Evolutionary conservation across 2,888 invertebrate genomes (phyloP).

Genomic region (Carabus problematicus): DNA sequence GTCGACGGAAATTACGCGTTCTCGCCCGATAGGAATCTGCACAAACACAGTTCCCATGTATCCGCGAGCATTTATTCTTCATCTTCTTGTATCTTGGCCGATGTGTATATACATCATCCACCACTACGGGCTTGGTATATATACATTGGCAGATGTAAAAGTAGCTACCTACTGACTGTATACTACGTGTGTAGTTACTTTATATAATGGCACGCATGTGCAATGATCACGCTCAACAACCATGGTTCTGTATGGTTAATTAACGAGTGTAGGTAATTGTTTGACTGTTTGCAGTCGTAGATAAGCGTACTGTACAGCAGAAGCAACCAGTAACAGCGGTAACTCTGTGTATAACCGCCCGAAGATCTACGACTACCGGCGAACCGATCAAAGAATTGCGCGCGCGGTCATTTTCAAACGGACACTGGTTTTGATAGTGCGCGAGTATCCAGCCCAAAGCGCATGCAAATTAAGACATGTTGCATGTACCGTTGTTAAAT

Average conservation of each 20-base stretch:
- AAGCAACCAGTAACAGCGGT: slow-evolving; percentile 2
- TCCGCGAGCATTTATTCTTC: too few species aligned
- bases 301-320: slow-evolving; percentile 21
- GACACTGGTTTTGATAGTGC: slow-evolving; percentile 36
- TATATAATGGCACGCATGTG: background rate
- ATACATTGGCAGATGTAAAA: too few species aligned
- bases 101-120: too few species aligned
- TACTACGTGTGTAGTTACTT: too few species aligned
- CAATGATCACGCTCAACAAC: slow-evolving; percentile 6
- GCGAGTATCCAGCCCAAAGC: slow-evolving; percentile 30
- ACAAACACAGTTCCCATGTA: too few species aligned
- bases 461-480: slow-evolving; percentile 41
- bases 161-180: too few species aligned
- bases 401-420: slow-evolving; percentile 30
- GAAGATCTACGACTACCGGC: slow-evolving; percentile 27
- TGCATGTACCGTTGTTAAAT: slow-evolving; percentile 40
- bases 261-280: slow-evolving; percentile 40
- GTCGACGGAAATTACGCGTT: too few species aligned
- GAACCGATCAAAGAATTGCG: slow-evolving; percentile 21
- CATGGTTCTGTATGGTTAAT: slow-evolving; percentile 20
- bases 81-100: too few species aligned
- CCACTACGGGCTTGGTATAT: too few species aligned
- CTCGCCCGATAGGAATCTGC: too few species aligned
- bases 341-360: background rate
- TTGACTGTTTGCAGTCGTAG: slow-evolving; percentile 34